These are phyloP conservation scores for Epistrophe grossulariae DNA, from an alignment of 2,888 invertebrate genomes.

Conservation along the genomic window DNA sequence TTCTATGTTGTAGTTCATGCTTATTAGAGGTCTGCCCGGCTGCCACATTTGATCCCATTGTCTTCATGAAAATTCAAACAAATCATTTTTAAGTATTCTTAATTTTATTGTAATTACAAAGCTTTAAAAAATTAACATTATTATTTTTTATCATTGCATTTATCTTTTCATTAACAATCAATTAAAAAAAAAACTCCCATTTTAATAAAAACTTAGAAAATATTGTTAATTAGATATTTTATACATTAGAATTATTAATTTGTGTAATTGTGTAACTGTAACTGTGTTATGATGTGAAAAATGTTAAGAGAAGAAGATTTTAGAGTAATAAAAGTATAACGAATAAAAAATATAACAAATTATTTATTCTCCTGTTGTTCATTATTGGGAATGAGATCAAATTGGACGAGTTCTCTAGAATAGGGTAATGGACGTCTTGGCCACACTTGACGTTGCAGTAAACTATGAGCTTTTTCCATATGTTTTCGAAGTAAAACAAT, in stretches of 20 bases:
- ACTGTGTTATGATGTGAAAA: conserved; percentile 66
- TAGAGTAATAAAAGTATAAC: conserved; percentile 38
- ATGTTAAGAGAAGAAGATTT: conserved; percentile 54
- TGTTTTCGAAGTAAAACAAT: conserved; percentile 85
- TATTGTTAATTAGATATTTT: conserved; percentile 38
- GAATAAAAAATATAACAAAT: conserved; percentile 3
- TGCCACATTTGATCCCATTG: too few relatives aligned
- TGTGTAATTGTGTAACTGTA: conserved; percentile 65
- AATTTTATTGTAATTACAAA: conserved; percentile 69
- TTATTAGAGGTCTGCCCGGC: too few relatives aligned
- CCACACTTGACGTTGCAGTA: conserved; percentile 86
- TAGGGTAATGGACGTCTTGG: conserved; percentile 86
- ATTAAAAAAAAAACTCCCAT: conserved; percentile 15
- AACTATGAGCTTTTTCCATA: conserved; percentile 84
- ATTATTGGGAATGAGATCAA: conserved; percentile 77
- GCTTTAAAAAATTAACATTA: conserved; percentile 74
- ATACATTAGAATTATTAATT: conserved; percentile 36
- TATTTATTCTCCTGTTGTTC: conserved; percentile 67
- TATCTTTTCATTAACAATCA: conserved; percentile 52
- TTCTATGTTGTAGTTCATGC: too few relatives aligned
- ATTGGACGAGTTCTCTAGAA: conserved; percentile 78
- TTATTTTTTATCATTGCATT: conserved; percentile 62
- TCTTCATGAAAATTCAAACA: conserved; percentile 1
- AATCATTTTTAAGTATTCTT: conserved; percentile 34
- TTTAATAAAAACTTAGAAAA: conserved; percentile 41